These are phyloP conservation scores for Patella ulyssiponensis DNA, from an alignment of 2,888 invertebrate genomes.

Conservation along the genomic window DNA sequence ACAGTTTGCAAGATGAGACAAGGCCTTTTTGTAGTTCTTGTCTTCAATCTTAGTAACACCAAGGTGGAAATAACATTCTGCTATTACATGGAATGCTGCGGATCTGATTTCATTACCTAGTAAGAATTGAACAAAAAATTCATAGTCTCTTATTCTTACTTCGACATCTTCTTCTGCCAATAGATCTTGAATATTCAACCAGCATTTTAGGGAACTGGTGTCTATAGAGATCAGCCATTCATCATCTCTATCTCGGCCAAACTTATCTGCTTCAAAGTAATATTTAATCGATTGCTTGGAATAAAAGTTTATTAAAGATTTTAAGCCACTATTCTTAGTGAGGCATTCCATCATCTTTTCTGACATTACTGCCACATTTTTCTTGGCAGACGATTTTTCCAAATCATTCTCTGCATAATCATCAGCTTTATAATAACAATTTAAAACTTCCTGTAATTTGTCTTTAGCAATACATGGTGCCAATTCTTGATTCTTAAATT, in stretches of 20 bases:
- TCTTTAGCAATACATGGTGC: slow-evolving; percentile 13
- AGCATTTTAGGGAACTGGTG: slow-evolving; percentile 17
- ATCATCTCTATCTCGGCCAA: not conserved
- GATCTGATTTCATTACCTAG: slow-evolving; percentile 15
- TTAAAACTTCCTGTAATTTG: not conserved
- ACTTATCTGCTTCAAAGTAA: slow-evolving; percentile 20
- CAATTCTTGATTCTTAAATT: slow-evolving; percentile 7
- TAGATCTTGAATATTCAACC: slow-evolving; percentile 16
- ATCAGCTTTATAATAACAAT: slow-evolving; percentile 12
- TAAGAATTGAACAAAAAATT: slow-evolving; percentile 7
- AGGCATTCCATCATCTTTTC: slow-evolving; percentile 26
- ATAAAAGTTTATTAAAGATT: not conserved
- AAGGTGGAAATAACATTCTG: slow-evolving; percentile 29
- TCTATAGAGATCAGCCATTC: slow-evolving; percentile 22
- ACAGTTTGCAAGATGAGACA: slow-evolving; percentile 37
- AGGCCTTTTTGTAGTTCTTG: slow-evolving; percentile 33
- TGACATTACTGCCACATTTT: slow-evolving; percentile 28
- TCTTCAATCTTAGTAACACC: slow-evolving; percentile 28
- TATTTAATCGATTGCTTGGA: slow-evolving; percentile 33
- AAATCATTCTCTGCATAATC: not conserved
- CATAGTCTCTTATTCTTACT: not conserved
- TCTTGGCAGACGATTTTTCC: slow-evolving; percentile 28
- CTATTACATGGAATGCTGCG: slow-evolving; percentile 21
- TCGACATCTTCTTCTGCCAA: slow-evolving; percentile 11
- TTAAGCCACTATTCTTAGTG: not conserved